Percentiles rank a stretch among this genome's conserved stretches.
Conservation (phyloP, 30 jellyfish, hydroid and myxozoan genomes). For the Aurelia aurita region DNA sequence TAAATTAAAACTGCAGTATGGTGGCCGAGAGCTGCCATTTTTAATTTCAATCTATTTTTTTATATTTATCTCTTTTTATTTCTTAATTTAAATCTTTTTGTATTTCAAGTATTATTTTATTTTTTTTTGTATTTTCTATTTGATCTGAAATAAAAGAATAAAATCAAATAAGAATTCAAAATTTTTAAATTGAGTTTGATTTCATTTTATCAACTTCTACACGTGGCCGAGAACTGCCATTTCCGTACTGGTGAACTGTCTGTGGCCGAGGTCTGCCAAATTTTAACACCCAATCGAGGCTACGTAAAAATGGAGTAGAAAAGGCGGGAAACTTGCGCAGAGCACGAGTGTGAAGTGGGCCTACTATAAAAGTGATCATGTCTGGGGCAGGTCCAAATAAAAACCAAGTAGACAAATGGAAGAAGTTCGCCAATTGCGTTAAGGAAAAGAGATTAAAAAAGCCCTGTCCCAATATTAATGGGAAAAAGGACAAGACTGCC, state of each 20-base stretch:
- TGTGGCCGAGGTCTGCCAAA: slow-evolving; percentile 44
- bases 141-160: too few relatives aligned
- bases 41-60: not conserved
- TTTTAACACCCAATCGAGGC: not conserved
- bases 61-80: not conserved
- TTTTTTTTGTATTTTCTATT: not conserved
- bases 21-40: slow-evolving; percentile 63
- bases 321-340: not conserved
- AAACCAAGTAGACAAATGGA: slow-evolving; percentile 15
- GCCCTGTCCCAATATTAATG: not conserved
- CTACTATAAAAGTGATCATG: too few relatives aligned
- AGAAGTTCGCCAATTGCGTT: slow-evolving; percentile 1
- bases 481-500: not conserved
- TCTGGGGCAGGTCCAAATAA: too few relatives aligned
- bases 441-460: slow-evolving; percentile 30
- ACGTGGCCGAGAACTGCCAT: slow-evolving; percentile 50
- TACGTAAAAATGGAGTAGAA: not conserved
- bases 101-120: not conserved
- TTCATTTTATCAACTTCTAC: not conserved
- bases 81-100: not conserved
- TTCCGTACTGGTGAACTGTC: slow-evolving; percentile 4
- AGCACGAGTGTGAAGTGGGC: too few relatives aligned
- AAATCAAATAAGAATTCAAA: not conserved
- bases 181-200: slow-evolving; percentile 7
- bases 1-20: not conserved